These are phyloP conservation scores for Argopecten irradians DNA, from an alignment of 1,140 invertebrate genomes.

Conservation along the genomic window DNA sequence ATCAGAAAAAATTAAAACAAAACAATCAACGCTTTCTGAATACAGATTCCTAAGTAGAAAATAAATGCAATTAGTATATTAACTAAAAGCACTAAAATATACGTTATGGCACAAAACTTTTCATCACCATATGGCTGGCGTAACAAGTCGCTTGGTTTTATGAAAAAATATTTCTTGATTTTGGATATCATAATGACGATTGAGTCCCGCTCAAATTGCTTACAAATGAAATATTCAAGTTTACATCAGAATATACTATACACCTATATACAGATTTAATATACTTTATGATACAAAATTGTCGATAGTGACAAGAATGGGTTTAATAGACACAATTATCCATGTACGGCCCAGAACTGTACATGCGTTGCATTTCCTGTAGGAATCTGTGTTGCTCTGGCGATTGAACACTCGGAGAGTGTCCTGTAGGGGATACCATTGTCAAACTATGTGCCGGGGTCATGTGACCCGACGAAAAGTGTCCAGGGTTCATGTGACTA, in stretches of 20 bases:
- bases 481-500: conserved; percentile 46
- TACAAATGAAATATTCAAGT: background rate
- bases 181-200: background rate
- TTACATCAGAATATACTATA: background rate
- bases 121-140: background rate
- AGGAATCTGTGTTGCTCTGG: conserved; percentile 69
- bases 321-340: conserved; percentile 71
- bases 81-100: background rate
- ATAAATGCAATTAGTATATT: background rate
- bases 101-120: background rate
- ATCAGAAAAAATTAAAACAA: too few species aligned
- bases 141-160: background rate
- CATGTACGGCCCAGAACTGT: conserved; percentile 71
- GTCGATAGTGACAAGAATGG: background rate
- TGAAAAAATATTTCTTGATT: background rate
- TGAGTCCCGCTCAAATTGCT: background rate
- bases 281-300: background rate
- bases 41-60: too few species aligned
- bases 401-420: conserved; percentile 46
- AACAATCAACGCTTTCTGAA: too few species aligned
- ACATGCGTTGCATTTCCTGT: conserved; percentile 71
- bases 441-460: conserved; percentile 32
- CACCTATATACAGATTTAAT: background rate
- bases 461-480: conserved; percentile 39
- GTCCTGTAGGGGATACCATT: conserved; percentile 41